These are phyloP conservation scores for Sinodicranocentrus sp. DNA, from an alignment of 2,888 invertebrate species.

Conservation along the genomic window DNA sequence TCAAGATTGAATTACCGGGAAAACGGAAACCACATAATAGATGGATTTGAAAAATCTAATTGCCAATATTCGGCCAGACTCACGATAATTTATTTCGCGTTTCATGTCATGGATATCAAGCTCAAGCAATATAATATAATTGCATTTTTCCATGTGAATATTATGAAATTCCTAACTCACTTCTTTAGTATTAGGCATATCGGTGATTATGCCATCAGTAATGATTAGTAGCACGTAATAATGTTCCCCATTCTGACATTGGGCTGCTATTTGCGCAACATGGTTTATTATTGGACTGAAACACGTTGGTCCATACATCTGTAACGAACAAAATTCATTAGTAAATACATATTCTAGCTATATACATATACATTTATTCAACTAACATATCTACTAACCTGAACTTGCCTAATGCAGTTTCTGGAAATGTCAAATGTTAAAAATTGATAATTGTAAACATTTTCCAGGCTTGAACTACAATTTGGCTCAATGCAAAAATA, in stretches of 20 bases:
- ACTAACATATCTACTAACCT: constrained; percentile 31
- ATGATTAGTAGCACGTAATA: constrained; percentile 81
- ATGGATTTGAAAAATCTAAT: too few relatives aligned
- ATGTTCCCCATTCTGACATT: constrained; percentile 78
- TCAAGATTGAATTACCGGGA: too few relatives aligned
- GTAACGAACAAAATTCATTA: constrained; percentile 69
- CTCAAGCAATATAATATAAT: too few relatives aligned
- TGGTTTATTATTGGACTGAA: constrained; percentile 81
- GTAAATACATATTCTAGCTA: constrained; percentile 9
- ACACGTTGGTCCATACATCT: constrained; percentile 82
- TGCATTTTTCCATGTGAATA: too few relatives aligned
- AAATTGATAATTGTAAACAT: neutral
- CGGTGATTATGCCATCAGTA: constrained; percentile 82
- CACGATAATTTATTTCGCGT: too few relatives aligned
- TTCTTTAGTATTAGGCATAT: constrained; percentile 81
- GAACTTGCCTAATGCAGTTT: constrained; percentile 76
- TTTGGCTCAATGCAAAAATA: neutral
- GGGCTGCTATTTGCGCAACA: constrained; percentile 78
- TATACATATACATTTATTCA: neutral
- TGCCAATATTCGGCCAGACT: too few relatives aligned
- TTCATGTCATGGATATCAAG: too few relatives aligned
- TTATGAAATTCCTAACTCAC: too few relatives aligned
- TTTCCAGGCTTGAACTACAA: neutral
- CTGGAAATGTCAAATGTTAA: constrained; percentile 59
- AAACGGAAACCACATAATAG: too few relatives aligned